Percentiles rank a stretch among this genome's conserved stretches.
These are phyloP conservation scores for Ruditapes philippinarum DNA, from an alignment of 1,140 invertebrate species.

Conservation along the genomic window DNA sequence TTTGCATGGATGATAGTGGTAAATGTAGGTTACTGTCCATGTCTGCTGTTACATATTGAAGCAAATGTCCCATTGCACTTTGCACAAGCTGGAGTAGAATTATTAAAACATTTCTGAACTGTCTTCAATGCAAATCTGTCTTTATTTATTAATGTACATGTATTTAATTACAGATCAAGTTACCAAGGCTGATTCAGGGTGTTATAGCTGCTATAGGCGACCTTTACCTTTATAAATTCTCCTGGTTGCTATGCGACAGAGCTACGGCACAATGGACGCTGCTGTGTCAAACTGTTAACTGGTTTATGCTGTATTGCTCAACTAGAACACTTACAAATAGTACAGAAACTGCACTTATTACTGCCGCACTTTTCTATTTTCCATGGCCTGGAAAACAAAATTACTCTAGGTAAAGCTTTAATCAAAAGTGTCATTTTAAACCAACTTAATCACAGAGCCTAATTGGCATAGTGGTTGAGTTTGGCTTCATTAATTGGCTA, in stretches of 20 bases:
- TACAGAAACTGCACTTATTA: constrained; percentile 93
- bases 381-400: constrained; percentile 89
- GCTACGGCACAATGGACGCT: constrained; percentile 85
- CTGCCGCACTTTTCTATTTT: constrained; percentile 93
- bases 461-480: no score
- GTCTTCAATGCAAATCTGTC: no score
- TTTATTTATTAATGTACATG: no score
- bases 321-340: constrained; percentile 95
- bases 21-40: no score
- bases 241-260: constrained; percentile 80
- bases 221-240: constrained; percentile 87
- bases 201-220: constrained; percentile 92
- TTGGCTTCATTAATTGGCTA: no score
- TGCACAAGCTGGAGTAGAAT: no score
- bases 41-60: no score
- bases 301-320: constrained; percentile 96
- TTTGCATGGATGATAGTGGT: no score
- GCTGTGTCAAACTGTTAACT: constrained; percentile 89
- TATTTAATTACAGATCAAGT: constrained; percentile 88
- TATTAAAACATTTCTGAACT: no score
- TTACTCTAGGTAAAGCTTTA: constrained; percentile 19
- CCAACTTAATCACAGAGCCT: no score
- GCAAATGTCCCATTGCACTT: background rate
- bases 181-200: constrained; percentile 93
- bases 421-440: no score